phyloP scores from a whole-genome alignment of 1,140 invertebrate species.

The Micrasema longulum region DNA sequence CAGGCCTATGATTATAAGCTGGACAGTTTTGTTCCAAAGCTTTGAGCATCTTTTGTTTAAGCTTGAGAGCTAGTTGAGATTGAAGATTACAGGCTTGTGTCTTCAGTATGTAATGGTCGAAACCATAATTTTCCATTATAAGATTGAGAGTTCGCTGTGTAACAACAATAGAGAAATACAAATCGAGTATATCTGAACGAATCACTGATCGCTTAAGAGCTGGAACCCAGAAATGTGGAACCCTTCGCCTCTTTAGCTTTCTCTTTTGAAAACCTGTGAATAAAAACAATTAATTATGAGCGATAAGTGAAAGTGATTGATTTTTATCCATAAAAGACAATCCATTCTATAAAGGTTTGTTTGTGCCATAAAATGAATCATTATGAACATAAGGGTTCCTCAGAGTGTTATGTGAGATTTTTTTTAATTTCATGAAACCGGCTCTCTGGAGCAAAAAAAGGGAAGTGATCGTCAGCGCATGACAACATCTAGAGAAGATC shows the following conservation, averaged over 20 bases:
- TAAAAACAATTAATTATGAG: too few species aligned
- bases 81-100: conserved; percentile 89
- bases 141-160: conserved; percentile 85
- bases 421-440: too few species aligned
- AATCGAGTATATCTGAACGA: conserved; percentile 93
- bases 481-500: too few species aligned
- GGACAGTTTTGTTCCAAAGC: conserved; percentile 81
- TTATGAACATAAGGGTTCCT: too few species aligned
- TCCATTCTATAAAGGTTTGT: too few species aligned
- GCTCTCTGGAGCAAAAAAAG: too few species aligned
- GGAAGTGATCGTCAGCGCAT: too few species aligned
- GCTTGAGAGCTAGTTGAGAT: conserved; percentile 81
- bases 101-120: conserved; percentile 95
- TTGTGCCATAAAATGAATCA: too few species aligned
- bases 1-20: conserved; percentile 77
- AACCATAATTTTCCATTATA: conserved; percentile 92
- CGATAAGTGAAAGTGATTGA: too few species aligned
- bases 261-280: conserved; percentile 81
- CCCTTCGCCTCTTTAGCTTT: conserved; percentile 68
- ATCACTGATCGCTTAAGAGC: conserved; percentile 81
- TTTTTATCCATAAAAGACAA: too few species aligned
- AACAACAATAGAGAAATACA: conserved; percentile 82
- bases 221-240: conserved; percentile 91
- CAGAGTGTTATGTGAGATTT: too few species aligned
- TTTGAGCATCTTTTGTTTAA: conserved; percentile 87